These are phyloP conservation scores for Protobothrops flavoviridis DNA, from an alignment of 2,113 vertebrate genomes.

Conservation along the genomic window DNA sequence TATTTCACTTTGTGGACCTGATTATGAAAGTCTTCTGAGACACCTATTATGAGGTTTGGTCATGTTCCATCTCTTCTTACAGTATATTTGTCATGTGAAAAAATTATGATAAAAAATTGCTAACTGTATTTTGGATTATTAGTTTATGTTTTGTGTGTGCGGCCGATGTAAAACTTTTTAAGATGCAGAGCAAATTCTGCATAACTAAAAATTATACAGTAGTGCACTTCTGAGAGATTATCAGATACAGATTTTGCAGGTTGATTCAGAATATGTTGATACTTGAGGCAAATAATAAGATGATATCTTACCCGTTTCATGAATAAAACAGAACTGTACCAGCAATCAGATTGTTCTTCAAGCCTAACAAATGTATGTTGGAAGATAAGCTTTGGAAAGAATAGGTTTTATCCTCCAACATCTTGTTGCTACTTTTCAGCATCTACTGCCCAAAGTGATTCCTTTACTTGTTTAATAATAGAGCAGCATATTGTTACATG, in stretches of 20 bases:
- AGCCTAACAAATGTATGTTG: neutral
- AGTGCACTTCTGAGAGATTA: neutral
- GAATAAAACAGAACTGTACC: neutral
- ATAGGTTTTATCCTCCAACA: neutral
- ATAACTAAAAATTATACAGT: neutral
- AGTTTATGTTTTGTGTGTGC: neutral
- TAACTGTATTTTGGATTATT: neutral
- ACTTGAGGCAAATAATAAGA: neutral
- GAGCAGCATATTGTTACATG: neutral
- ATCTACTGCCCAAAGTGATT: neutral
- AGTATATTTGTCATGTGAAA: neutral
- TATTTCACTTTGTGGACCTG: neutral
- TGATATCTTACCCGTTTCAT: neutral
- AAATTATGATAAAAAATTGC: neutral
- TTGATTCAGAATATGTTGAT: neutral
- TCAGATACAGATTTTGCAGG: neutral
- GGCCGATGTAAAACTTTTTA: neutral
- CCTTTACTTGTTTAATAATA: neutral
- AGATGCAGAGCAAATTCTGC: neutral
- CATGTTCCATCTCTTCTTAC: neutral
- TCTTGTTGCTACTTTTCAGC: neutral
- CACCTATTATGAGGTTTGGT: neutral
- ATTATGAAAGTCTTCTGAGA: neutral
- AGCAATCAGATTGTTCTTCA: neutral
- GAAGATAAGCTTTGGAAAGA: neutral